Evolutionary conservation across 2,797 vertebrate species (phyloP).

Genomic region (Catharus ustulatus): DNA sequence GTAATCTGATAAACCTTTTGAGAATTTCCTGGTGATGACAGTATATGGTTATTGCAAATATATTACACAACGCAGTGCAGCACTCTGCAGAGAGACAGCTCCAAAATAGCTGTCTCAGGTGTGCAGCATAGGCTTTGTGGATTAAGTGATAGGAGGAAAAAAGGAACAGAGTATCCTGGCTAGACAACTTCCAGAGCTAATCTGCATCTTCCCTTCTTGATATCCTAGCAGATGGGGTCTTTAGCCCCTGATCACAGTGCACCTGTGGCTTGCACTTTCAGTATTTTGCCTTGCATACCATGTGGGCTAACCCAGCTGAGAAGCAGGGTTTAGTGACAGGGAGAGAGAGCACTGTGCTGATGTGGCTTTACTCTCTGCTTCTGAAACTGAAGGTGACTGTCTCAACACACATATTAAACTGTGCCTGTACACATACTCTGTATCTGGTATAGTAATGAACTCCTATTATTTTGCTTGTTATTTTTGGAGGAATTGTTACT

Average conservation of each 20-base stretch:
- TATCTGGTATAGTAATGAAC: neutral
- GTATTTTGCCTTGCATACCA: neutral
- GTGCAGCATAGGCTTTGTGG: neutral
- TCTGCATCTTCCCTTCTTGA: neutral
- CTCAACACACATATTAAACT: neutral
- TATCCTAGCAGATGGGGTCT: too few species aligned
- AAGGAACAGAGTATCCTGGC: neutral
- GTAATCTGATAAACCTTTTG: neutral
- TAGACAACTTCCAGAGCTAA: neutral
- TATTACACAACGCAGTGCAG: neutral
- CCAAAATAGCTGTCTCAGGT: neutral
- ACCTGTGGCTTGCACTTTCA: rapidly evolving
- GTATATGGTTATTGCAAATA: neutral
- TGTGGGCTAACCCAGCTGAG: neutral
- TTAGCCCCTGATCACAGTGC: neutral
- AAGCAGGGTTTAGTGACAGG: neutral
- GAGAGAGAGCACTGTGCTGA: neutral
- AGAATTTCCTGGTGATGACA: neutral
- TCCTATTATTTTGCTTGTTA: neutral
- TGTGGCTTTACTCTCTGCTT: neutral
- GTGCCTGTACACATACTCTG: neutral
- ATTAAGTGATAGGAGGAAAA: neutral
- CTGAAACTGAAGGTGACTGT: neutral
- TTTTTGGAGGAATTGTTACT: slow-evolving; percentile 31
- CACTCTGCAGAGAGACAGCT: neutral